These are phyloP conservation scores for Linurgus olivaceus DNA, from an alignment of 2,797 vertebrate species.

Conservation along the genomic window DNA sequence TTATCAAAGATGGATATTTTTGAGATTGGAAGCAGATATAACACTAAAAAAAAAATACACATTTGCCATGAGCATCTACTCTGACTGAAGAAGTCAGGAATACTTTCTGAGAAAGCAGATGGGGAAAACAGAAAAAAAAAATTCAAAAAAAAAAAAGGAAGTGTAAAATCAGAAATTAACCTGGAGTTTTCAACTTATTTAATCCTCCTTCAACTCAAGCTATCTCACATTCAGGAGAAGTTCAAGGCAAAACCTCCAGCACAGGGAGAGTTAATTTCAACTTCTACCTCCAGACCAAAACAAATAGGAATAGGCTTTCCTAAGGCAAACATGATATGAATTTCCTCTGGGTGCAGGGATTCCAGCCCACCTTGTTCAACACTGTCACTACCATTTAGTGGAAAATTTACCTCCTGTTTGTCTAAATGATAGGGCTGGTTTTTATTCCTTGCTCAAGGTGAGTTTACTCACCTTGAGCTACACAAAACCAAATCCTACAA, in stretches of 20 bases:
- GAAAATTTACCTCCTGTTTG: neutral
- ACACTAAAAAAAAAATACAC: neutral
- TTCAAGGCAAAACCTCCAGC: neutral
- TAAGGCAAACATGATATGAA: neutral
- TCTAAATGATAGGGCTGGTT: neutral
- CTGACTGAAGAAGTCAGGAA: neutral
- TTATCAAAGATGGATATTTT: neutral
- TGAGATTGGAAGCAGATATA: neutral
- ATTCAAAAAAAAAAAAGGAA: neutral
- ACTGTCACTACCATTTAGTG: neutral
- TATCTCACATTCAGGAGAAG: neutral
- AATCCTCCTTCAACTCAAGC: neutral
- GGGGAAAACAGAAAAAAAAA: neutral
- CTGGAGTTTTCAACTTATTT: neutral
- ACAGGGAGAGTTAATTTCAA: neutral
- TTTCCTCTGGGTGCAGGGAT: neutral
- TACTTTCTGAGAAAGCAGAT: neutral
- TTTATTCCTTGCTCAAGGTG: neutral
- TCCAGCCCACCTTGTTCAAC: neutral
- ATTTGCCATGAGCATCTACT: neutral
- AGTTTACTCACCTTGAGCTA: neutral
- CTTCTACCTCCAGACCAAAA: neutral
- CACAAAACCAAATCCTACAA: constrained; percentile 48
- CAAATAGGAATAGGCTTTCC: neutral
- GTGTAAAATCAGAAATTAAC: neutral